Evolutionary conservation across 2,888 invertebrate genomes (phyloP).

Genomic region (Torymus aiolomorphi): DNA sequence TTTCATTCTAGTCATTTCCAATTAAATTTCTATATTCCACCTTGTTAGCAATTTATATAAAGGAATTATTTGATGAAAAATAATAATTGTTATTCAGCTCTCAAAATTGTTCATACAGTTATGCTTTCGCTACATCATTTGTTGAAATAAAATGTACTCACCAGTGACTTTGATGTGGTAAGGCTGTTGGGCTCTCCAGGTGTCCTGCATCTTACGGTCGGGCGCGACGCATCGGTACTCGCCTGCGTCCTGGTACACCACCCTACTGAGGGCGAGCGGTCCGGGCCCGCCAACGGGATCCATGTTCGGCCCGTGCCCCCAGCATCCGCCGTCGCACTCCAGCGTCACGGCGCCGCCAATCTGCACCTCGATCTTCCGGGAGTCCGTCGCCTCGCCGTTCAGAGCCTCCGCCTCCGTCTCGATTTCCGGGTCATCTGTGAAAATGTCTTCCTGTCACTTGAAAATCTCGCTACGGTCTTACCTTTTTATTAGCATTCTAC

Average conservation of each 20-base stretch:
- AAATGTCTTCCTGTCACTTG: not conserved
- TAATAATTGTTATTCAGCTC: too few relatives aligned
- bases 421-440: conserved; percentile 70
- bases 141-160: conserved; percentile 65
- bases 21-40: too few relatives aligned
- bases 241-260: conserved; percentile 86
- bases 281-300: conserved; percentile 79
- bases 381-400: conserved; percentile 72
- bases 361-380: conserved; percentile 87
- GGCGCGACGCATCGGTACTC: conserved; percentile 85
- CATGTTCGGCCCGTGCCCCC: conserved; percentile 75
- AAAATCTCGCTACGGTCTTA: too few relatives aligned
- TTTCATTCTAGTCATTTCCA: too few relatives aligned
- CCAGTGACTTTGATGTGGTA: conserved; percentile 77
- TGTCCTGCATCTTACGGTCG: conserved; percentile 76
- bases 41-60: too few relatives aligned
- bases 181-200: conserved; percentile 73
- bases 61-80: too few relatives aligned
- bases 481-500: too few relatives aligned
- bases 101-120: too few relatives aligned
- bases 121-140: not conserved
- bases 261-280: conserved; percentile 82
- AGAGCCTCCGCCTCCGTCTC: conserved; percentile 72
- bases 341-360: conserved; percentile 91
- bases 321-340: conserved; percentile 81